Evolutionary conservation across 2,888 invertebrate genomes (phyloP).

Genomic region (Hirtodrosophila cameraria): DNA sequence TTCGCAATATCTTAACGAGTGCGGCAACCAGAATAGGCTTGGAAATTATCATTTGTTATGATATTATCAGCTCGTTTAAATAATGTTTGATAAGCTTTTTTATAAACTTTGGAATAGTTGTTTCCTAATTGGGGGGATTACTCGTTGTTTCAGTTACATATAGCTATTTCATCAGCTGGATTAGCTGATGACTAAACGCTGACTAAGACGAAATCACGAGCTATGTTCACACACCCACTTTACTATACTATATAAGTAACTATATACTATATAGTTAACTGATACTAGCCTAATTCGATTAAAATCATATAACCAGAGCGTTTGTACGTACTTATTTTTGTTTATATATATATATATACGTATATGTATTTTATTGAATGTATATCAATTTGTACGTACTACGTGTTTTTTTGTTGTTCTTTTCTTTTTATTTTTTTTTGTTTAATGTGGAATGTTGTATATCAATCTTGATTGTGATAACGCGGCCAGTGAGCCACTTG

Average conservation of each 20-base stretch:
- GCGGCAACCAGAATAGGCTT: too few relatives aligned
- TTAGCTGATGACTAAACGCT: slow-evolving; percentile 29
- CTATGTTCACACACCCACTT: slow-evolving; percentile 16
- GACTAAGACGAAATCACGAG: slow-evolving; percentile 39
- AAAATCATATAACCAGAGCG: slow-evolving; percentile 26
- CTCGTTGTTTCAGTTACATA: not conserved
- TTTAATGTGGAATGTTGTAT: slow-evolving; percentile 39
- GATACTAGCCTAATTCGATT: slow-evolving; percentile 58
- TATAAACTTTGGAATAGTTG: slow-evolving; percentile 3
- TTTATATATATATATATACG: too few relatives aligned
- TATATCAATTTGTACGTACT: slow-evolving; percentile 12
- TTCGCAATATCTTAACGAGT: too few relatives aligned
- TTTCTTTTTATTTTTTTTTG: not conserved
- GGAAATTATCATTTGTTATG: too few relatives aligned
- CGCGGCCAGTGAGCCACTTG: slow-evolving; percentile 35
- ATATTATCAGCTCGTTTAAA: not conserved
- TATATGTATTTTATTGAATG: slow-evolving; percentile 12
- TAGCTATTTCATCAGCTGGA: slow-evolving; percentile 39
- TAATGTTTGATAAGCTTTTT: not conserved
- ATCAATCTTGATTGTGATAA: slow-evolving; percentile 60
- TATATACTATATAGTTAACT: slow-evolving; percentile 18
- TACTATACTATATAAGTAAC: not conserved
- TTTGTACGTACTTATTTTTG: slow-evolving; percentile 6
- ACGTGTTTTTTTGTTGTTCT: slow-evolving; percentile 6
- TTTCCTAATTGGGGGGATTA: slow-evolving; percentile 9